Evolutionary conservation across 2,888 invertebrate genomes (phyloP), one percentile per base, ranked within the genome.

Genomic region (Brachynemurus nebulosus): DNA sequence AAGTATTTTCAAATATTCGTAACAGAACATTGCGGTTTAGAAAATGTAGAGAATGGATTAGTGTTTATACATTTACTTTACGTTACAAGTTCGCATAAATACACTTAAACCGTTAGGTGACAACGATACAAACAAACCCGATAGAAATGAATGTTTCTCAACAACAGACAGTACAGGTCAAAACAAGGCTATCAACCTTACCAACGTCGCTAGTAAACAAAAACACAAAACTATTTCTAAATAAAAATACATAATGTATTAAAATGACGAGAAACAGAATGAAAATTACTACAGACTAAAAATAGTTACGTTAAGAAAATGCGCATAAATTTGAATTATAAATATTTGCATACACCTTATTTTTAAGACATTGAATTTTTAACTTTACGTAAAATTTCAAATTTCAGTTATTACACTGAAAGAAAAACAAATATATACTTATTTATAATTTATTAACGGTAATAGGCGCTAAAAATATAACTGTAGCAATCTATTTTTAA

Each of bases 41-140:
- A 30, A 30, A 30, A n/a, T n/a, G n/a, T n/a, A n/a, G n/a, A n/a
- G n/a, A n/a, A n/a, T n/a, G n/a, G n/a, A n/a, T n/a, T n/a, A n/a
- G n/a, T n/a, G n/a, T n/a, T n/a, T n/a, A n/a, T n/a, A n/a, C n/a
- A n/a, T n/a, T n/a, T n/a, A n/a, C n/a, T n/a, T n/a, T n/a, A 30
- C 30, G 30, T 30, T 30, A 30, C 30, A 30, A 30, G 30, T 30
- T 43, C 38, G 42, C 46, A 42, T 45, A 47, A 40, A 37, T 47
- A 36, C 16, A 47, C 46, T 50, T 42, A 45, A 50, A 52, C 52
- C 48, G 52, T 53, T 53, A 53, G 44, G 38, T 47, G 51, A 47
- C 46, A 50, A 50, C 47, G 51, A 51, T 42, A 45, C 47, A 47
- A 45, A 45, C 30, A 14, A 39, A 44, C 42, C 25, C 45, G 23